phyloP scores from a whole-genome alignment of 1,140 invertebrate genomes.

The Ceratosolen solmsi region DNA sequence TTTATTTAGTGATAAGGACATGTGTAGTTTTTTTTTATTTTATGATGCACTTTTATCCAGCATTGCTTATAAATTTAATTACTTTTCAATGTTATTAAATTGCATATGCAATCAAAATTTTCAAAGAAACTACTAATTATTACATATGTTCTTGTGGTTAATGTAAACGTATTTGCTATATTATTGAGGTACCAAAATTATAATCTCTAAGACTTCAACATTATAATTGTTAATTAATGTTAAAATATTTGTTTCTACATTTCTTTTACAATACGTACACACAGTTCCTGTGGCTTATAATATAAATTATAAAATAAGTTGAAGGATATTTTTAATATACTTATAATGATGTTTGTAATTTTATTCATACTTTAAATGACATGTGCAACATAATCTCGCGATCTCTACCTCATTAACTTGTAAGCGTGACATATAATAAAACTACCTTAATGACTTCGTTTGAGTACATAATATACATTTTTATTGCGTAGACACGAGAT shows the following conservation, averaged over 20 bases:
- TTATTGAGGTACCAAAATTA: too few relatives aligned
- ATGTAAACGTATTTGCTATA: too few relatives aligned
- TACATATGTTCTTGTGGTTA: too few relatives aligned
- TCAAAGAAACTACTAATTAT: too few relatives aligned
- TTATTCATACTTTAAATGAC: not conserved
- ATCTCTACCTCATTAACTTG: slow-evolving; percentile 30
- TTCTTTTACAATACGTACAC: too few relatives aligned
- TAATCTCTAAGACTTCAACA: too few relatives aligned
- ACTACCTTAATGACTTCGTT: not conserved
- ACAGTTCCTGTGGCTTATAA: not conserved
- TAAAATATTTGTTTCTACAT: too few relatives aligned
- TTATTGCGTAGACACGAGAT: not conserved
- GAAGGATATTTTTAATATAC: not conserved
- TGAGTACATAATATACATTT: not conserved
- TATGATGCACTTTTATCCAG: too few relatives aligned
- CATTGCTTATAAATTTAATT: too few relatives aligned
- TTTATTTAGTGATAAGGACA: slow-evolving; percentile 8
- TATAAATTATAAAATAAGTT: not conserved
- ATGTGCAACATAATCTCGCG: slow-evolving; percentile 12
- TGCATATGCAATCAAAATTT: too few relatives aligned
- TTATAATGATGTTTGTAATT: not conserved
- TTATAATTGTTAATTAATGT: too few relatives aligned
- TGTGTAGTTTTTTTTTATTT: slow-evolving; percentile 14
- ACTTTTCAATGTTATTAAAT: too few relatives aligned
- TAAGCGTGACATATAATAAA: not conserved